A percentile compares a stretch with the other conserved stretches of the same genome.
These are phyloP conservation scores for Somateria mollissima DNA, from an alignment of 2,797 vertebrate genomes.

Conservation along the genomic window DNA sequence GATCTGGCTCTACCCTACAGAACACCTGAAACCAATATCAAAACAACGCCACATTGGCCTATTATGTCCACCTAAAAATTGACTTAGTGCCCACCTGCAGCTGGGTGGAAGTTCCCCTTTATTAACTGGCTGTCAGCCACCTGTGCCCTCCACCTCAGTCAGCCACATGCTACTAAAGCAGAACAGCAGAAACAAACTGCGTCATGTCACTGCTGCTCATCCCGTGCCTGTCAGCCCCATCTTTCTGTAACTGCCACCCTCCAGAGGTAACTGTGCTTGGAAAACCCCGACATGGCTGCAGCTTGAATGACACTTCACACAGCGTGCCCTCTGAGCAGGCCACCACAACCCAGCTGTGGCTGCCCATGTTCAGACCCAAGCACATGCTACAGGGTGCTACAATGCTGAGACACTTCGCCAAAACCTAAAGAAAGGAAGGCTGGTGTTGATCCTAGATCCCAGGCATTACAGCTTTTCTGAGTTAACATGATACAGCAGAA, in stretches of 20 bases:
- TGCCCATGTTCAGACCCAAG: accelerated
- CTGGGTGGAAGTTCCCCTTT: background rate
- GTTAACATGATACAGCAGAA: accelerated
- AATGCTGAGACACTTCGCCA: background rate
- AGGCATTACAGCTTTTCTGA: accelerated
- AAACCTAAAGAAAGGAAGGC: background rate
- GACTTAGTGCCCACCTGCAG: background rate
- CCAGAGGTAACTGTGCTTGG: background rate
- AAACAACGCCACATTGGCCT: background rate
- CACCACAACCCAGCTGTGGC: accelerated
- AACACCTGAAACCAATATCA: background rate
- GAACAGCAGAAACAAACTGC: accelerated
- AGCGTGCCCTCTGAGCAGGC: background rate
- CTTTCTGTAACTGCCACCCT: background rate
- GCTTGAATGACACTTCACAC: background rate
- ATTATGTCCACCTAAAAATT: background rate
- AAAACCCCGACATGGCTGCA: background rate
- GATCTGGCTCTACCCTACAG: background rate
- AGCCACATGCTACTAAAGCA: background rate
- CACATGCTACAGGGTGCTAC: background rate
- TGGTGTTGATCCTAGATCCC: background rate
- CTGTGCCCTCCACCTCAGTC: background rate
- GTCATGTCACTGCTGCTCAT: background rate
- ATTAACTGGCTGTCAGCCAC: background rate
- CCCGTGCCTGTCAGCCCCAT: background rate